Conservation (phyloP, 1,140 invertebrate species). For the Zelostemma sp. region DNA sequence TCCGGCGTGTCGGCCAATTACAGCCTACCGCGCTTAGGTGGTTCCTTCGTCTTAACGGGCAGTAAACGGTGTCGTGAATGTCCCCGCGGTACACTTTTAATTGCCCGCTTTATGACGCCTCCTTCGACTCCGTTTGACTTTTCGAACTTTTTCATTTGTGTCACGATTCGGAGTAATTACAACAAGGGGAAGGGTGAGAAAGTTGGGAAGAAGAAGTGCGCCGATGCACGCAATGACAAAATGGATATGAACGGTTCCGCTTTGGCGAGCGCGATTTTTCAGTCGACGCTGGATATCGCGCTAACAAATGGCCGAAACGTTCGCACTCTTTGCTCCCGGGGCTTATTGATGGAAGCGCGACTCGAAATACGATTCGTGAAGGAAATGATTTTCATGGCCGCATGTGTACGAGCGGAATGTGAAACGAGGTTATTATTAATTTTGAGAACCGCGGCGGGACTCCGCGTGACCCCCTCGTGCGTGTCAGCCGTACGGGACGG, state of each 20-base stretch:
- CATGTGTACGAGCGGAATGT: constrained; percentile 33
- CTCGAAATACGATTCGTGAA: constrained; percentile 1
- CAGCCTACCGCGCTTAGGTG: constrained; percentile 61
- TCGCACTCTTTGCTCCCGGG: constrained; percentile 2
- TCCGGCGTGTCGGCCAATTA: constrained; percentile 62
- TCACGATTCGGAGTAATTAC: too few species aligned
- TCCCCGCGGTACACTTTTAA: constrained; percentile 60
- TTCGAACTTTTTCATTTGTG: too few species aligned
- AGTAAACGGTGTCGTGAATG: constrained; percentile 64
- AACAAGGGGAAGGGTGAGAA: neutral
- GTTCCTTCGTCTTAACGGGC: constrained; percentile 62
- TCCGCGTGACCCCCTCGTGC: constrained; percentile 60
- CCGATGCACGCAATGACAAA: neutral
- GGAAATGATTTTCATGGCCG: neutral
- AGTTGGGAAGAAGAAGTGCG: neutral
- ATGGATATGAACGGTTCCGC: neutral
- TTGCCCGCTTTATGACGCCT: constrained; percentile 55
- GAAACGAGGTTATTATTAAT: constrained; percentile 65
- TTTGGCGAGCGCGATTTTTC: neutral
- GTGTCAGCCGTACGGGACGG: constrained; percentile 53
- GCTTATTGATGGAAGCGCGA: constrained; percentile 8
- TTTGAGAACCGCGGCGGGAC: constrained; percentile 57
- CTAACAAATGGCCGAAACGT: neutral
- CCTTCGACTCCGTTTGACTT: too few species aligned
- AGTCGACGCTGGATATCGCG: neutral